Evolutionary conservation across 1,140 invertebrate species (phyloP), one percentile per base, ranked within the genome.

Genomic region (Bombus waltoni): DNA sequence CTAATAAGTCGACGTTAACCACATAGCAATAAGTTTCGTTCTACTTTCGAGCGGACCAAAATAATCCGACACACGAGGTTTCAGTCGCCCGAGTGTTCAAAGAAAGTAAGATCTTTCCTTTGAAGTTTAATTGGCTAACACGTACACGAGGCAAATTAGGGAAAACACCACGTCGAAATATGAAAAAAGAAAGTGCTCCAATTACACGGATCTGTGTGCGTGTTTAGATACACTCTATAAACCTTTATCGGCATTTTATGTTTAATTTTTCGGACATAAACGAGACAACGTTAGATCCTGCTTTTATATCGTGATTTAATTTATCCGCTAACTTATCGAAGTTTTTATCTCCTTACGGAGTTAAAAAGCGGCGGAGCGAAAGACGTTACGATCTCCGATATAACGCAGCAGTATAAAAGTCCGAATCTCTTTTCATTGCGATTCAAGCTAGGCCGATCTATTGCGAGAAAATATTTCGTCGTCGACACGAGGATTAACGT

Each of bases 151-250:
- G 10, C 5, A 70, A 70, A 84, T 79, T 84, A 42, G 66, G 66
- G 53, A 71, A 62, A 71, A 62, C 53, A 35, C 11, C 25, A 57
- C 32, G 32, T 47, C 40, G 57, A 82, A 82, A 82, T 75, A 40
- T 22, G 76, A 68, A 83, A 38, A 44, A 79, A 84, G 75, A 79
- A 79, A 84, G 82, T 79, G 82, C 75, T 59, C 75, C 82, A 79
- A 68, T 84, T 84, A 47, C 22, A n/a, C 22, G 1, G 42, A 25
- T 76, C 59, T 35, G 35, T 25, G 32, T 25, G 28, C n/a, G 35
- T n/a, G 32, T 35, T 57, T 72, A 38, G 47, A 84, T 38, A 38
- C 66, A 79, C 65, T 47, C 83, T 57, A 62, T 6, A 79, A 72
- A 79, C 25, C 32, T 25, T 32, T 59, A n/a, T 42, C 22, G 22